Percentiles rank a stretch among this genome's conserved stretches.
phyloP scores from a whole-genome alignment of 2,888 invertebrate species.

The Hydriomena furcata region DNA sequence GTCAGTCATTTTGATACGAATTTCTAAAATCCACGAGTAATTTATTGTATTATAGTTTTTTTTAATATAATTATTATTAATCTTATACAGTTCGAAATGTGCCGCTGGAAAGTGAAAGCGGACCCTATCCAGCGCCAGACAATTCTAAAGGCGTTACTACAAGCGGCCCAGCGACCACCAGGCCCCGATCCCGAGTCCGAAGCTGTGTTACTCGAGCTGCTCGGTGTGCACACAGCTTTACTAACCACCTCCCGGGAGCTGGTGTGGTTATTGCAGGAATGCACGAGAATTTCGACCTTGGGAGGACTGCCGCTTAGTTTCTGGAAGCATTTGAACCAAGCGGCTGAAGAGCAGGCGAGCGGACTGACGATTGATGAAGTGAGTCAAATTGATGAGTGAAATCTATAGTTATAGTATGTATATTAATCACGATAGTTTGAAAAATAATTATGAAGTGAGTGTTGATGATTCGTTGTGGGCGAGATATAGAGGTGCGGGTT shows the following conservation, averaged over 20 bases:
- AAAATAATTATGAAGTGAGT: too few species aligned
- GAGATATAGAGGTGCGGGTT: too few species aligned
- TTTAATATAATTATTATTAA: too few species aligned
- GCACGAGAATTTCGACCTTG: conserved; percentile 38
- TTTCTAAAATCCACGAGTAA: too few species aligned
- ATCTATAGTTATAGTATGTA: too few species aligned
- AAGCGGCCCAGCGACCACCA: conserved; percentile 43
- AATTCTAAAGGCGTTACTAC: conserved; percentile 47
- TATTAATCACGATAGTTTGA: too few species aligned
- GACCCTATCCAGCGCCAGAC: conserved; percentile 41
- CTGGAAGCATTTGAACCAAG: conserved; percentile 46
- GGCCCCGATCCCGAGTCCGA: conserved; percentile 46
- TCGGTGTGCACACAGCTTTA: conserved; percentile 56
- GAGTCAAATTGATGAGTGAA: too few species aligned
- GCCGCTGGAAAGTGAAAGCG: conserved; percentile 48
- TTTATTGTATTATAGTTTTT: too few species aligned
- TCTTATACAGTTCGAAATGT: conserved; percentile 53
- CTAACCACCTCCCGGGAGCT: conserved; percentile 46
- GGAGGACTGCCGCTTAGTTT: conserved; percentile 45
- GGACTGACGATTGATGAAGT: conserved; percentile 57
- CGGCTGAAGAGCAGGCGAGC: conserved; percentile 38
- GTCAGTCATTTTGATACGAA: too few species aligned
- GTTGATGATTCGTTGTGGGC: too few species aligned
- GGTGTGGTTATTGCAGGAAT: conserved; percentile 37
- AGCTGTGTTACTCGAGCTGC: conserved; percentile 56